Evolutionary conservation across 2,797 vertebrate genomes (phyloP), one percentile per base, ranked within the genome.

Genomic region (Coranthus polyacanthus): DNA sequence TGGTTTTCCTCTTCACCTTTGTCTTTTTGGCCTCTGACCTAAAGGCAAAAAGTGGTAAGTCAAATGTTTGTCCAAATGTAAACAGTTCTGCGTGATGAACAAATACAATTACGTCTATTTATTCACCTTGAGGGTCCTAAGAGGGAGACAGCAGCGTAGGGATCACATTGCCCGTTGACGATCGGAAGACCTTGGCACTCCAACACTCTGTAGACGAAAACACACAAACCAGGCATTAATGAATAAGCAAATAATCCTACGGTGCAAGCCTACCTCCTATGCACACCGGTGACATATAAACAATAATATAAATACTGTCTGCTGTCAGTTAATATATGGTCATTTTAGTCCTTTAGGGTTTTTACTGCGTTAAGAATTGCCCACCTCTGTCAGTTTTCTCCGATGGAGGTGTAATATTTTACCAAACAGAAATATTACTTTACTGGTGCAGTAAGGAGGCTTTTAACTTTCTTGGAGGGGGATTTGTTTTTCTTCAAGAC

Each of bases 1-100:
- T 99, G 65, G 95, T 99, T 95, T 97, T 98, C 92, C 96, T 95
- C 76, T 96, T 98, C 82, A 97, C 97, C 89, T 98, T 99, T 7
- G 98, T 99, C 93, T 99, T 99, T 92, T 98, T 99, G 56, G 95
- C 96, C 87, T 99, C 98, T 5, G 96, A 96, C 89, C 98, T 99
- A 87, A 55, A 59, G 47, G 38, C 6, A 46, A 12, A 29, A 6
- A 15, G 3, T 39, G 21, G 16, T 56, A 21, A 71, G 11, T 5
- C 21, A 10, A 2, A 12, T 8, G 10, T 52, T 49, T n/a, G 53
- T 39, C 6, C 2, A 34, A 52, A 52, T 15, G 36, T 16, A 32
- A 60, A 46, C 17, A 32, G 4, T 13, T 8, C 0, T 7, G 6
- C 5, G 8, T 29, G 16, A n/a, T 21, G n/a, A 38, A 38, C 12